These are phyloP conservation scores for Macrotus californicus DNA, from an alignment of 2,113 vertebrate genomes.

Conservation along the genomic window DNA sequence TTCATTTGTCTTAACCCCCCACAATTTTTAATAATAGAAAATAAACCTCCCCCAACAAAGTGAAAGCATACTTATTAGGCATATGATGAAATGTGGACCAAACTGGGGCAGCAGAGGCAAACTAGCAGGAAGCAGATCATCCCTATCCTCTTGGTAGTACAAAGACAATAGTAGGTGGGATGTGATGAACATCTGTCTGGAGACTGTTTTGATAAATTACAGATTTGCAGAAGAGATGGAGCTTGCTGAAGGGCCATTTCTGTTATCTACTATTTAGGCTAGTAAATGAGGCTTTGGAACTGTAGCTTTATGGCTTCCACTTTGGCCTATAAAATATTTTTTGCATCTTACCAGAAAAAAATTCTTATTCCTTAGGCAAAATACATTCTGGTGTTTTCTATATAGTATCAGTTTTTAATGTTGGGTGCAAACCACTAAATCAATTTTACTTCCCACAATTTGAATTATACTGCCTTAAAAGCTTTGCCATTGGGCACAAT, in stretches of 20 bases:
- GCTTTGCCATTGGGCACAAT: neutral
- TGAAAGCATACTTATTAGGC: neutral
- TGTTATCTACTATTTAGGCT: neutral
- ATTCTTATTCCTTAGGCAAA: neutral
- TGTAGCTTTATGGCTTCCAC: neutral
- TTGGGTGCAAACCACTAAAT: neutral
- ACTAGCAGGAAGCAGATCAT: neutral
- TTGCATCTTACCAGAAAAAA: neutral
- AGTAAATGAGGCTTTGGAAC: neutral
- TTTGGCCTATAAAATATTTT: neutral
- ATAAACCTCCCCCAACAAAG: neutral
- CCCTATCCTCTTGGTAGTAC: neutral
- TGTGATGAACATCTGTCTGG: neutral
- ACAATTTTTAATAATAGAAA: slow-evolving; percentile 8
- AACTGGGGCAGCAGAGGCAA: neutral
- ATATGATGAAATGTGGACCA: neutral
- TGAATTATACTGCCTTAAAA: neutral
- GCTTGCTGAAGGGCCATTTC: neutral
- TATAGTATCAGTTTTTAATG: neutral
- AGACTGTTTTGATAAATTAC: neutral
- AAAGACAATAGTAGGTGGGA: neutral
- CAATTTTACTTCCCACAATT: neutral
- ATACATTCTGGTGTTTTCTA: neutral
- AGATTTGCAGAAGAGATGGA: neutral
- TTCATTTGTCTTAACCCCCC: neutral